Percentiles rank a stretch among this genome's conserved stretches.
phyloP scores from a whole-genome alignment of 1,140 invertebrate species.

The Conus ventricosus region DNA sequence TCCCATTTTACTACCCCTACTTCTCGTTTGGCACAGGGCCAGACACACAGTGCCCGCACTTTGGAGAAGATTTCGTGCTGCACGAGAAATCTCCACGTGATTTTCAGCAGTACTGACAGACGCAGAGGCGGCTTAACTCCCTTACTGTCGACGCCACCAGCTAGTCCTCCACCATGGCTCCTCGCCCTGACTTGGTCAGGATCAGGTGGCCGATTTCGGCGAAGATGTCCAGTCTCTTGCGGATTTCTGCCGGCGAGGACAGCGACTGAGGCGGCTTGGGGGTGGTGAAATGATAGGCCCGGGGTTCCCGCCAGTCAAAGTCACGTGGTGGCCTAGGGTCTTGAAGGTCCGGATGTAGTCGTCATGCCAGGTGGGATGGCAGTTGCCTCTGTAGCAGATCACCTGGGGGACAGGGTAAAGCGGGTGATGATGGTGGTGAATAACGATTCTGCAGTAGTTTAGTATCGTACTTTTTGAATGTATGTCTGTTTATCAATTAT shows the following conservation, averaged over 20 bases:
- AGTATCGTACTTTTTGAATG: no score
- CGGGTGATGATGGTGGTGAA: no score
- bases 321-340: slow-evolving; percentile 1
- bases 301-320: slow-evolving; percentile 31
- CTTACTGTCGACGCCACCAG: no score
- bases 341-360: slow-evolving; percentile 36
- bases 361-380: slow-evolving; percentile 36
- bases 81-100: no score
- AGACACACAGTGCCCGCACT: no score
- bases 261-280: slow-evolving; percentile 29
- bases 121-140: no score
- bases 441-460: no score
- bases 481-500: no score
- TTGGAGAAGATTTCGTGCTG: no score
- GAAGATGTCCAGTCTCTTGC: background rate
- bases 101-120: no score
- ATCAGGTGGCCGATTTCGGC: slow-evolving; percentile 25
- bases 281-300: slow-evolving; percentile 34
- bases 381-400: slow-evolving; percentile 32
- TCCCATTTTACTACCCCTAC: no score
- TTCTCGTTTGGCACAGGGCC: no score
- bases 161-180: background rate
- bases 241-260: slow-evolving; percentile 5
- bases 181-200: slow-evolving; percentile 3
- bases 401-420: slow-evolving; percentile 16